A percentile compares a stretch with the other conserved stretches of the same genome.
Evolutionary conservation across 2,888 invertebrate genomes (phyloP).

Genomic region (Hanleya hanleyi): DNA sequence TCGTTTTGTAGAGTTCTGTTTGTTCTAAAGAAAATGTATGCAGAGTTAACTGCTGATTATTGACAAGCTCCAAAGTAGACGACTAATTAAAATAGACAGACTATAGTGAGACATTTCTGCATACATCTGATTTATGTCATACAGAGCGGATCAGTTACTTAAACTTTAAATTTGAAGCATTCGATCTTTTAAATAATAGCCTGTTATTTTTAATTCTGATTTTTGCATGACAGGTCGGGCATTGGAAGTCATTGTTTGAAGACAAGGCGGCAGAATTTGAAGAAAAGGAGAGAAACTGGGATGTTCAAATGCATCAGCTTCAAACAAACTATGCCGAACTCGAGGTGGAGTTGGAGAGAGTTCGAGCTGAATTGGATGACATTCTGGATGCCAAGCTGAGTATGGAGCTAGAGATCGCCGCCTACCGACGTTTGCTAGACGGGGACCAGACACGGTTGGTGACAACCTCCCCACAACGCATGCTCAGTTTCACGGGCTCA

Average conservation of each 20-base stretch:
- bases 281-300: background rate
- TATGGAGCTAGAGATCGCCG: constrained; percentile 77
- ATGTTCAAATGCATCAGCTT: background rate
- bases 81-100: no score
- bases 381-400: constrained; percentile 76
- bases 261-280: background rate
- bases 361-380: constrained; percentile 69
- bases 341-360: background rate
- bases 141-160: no score
- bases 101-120: no score
- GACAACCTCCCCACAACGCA: no score
- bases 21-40: no score
- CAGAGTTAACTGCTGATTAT: no score
- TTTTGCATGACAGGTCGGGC: background rate
- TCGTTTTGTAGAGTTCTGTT: no score
- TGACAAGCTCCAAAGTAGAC: no score
- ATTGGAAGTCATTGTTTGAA: background rate
- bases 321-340: background rate
- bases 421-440: constrained; percentile 77
- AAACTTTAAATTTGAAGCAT: no score
- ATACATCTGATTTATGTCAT: no score
- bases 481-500: no score
- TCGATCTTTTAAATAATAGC: no score
- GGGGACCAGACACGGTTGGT: constrained; percentile 75
- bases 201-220: background rate